phyloP scores from a whole-genome alignment of 2,888 invertebrate species.

The Atherix ibis region DNA sequence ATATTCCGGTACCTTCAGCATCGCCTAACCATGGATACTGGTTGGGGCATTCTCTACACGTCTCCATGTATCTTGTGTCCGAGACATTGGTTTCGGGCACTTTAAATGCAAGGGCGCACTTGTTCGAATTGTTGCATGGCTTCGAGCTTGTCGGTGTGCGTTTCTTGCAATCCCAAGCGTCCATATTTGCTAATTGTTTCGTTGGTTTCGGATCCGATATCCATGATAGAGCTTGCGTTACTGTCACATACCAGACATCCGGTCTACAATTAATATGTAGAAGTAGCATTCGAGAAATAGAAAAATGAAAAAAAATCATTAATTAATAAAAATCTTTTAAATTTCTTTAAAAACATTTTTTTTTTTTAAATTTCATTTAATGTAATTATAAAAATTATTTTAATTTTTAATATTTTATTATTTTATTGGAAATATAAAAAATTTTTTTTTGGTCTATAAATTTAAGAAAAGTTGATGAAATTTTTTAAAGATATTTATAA shows the following conservation, averaged over 20 bases:
- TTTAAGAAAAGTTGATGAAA: too few relatives aligned
- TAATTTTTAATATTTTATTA: not conserved
- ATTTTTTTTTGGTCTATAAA: too few relatives aligned
- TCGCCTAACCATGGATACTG: slow-evolving; percentile 81
- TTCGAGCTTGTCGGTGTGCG: slow-evolving; percentile 53
- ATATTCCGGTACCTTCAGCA: slow-evolving; percentile 65
- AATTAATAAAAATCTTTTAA: not conserved
- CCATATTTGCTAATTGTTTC: slow-evolving; percentile 51
- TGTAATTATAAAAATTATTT: not conserved
- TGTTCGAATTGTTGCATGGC: slow-evolving; percentile 65
- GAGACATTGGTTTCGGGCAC: slow-evolving; percentile 60
- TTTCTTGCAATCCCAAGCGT: slow-evolving; percentile 67
- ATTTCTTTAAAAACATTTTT: not conserved
- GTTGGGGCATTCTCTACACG: slow-evolving; percentile 72
- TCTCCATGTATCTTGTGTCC: slow-evolving; percentile 73
- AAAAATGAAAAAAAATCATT: slow-evolving; percentile 15
- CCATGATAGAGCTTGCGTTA: slow-evolving; percentile 80
- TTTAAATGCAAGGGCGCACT: slow-evolving; percentile 69
- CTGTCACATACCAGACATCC: slow-evolving; percentile 75
- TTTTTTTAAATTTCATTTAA: not conserved
- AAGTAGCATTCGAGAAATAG: too few relatives aligned
- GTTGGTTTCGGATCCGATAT: slow-evolving; percentile 69
- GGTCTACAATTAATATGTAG: too few relatives aligned
- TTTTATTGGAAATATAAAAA: not conserved
- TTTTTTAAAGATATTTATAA: too few relatives aligned